Percentiles rank a stretch among this genome's conserved stretches.
phyloP scores from a whole-genome alignment of 2,888 invertebrate species.

The Ophraella communa region DNA sequence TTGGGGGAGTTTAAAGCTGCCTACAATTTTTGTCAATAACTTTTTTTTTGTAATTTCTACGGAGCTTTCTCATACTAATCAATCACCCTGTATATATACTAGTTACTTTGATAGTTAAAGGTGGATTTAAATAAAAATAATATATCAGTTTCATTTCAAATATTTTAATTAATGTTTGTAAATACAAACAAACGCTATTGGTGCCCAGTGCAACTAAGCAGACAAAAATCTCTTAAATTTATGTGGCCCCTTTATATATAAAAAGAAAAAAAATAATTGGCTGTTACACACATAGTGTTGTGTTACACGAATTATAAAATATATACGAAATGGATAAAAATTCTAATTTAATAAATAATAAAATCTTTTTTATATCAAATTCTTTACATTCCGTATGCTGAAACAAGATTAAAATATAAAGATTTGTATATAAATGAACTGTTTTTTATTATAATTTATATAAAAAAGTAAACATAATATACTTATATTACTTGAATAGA shows the following conservation, averaged over 20 bases:
- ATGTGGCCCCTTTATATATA: conserved; percentile 35
- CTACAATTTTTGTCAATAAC: no score
- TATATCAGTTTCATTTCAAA: neutral
- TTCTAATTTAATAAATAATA: conserved; percentile 41
- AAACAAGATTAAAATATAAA: neutral
- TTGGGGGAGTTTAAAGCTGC: no score
- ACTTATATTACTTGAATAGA: conserved; percentile 23
- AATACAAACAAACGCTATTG: conserved; percentile 41
- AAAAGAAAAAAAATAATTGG: conserved; percentile 35
- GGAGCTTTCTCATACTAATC: no score
- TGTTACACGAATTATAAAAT: conserved; percentile 42
- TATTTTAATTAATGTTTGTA: conserved; percentile 32
- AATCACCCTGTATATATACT: no score
- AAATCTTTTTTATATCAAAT: conserved; percentile 42
- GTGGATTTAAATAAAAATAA: neutral
- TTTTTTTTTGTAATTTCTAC: no score
- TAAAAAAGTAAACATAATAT: conserved; percentile 20
- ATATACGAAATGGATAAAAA: conserved; percentile 48
- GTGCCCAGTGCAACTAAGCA: conserved; percentile 48
- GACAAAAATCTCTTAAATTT: conserved; percentile 41
- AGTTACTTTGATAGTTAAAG: no score
- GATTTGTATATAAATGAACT: neutral
- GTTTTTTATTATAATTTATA: conserved; percentile 2
- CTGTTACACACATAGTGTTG: conserved; percentile 48
- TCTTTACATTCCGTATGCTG: conserved; percentile 29